phyloP scores from a whole-genome alignment of 2,113 vertebrate species.

The Phyllostomus hastatus region DNA sequence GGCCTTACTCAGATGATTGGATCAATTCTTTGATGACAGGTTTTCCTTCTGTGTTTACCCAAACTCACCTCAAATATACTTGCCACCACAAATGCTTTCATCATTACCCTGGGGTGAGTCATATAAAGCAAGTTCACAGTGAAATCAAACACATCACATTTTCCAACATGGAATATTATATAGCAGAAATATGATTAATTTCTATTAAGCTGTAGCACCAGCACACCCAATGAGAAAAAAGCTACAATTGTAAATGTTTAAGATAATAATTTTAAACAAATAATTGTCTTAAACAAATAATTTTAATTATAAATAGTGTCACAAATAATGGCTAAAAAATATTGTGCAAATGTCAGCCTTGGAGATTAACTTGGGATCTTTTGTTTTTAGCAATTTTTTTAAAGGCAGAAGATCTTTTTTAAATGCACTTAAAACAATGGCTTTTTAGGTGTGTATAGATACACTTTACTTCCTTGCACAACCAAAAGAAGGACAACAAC shows the following conservation, averaged over 20 bases:
- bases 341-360: background rate
- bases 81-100: background rate
- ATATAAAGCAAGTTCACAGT: background rate
- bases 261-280: too few relatives aligned
- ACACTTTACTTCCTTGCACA: too few relatives aligned
- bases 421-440: background rate
- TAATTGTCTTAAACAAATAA: background rate
- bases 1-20: background rate
- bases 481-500: too few relatives aligned
- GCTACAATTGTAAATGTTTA: background rate
- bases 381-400: background rate
- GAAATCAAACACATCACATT: background rate
- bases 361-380: background rate
- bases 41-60: slow-evolving; percentile 4
- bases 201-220: background rate
- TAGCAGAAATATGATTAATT: background rate
- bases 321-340: background rate
- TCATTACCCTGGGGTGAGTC: background rate
- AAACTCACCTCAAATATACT: background rate
- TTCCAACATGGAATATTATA: background rate
- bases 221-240: background rate
- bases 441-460: background rate
- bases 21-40: slow-evolving; percentile 18
- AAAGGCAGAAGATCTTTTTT: background rate
- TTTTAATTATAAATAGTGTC: background rate